Percentiles rank a stretch among this genome's conserved stretches.
phyloP scores from a whole-genome alignment of 2,797 vertebrate genomes.

The Sphenopsis melanotis region DNA sequence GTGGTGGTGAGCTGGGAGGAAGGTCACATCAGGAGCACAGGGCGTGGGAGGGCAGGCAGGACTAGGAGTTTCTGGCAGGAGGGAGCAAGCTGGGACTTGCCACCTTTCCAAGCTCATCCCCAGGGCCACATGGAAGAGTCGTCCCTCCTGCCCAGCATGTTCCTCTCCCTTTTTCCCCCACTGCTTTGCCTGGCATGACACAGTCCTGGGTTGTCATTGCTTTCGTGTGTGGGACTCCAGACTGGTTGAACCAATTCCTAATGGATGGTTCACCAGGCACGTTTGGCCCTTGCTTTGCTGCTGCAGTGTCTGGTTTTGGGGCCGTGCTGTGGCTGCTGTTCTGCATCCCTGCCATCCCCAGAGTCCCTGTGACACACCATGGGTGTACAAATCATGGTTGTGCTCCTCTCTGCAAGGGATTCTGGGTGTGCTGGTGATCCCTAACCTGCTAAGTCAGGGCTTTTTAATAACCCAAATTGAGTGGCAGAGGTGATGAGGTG shows the following conservation, averaged over 20 bases:
- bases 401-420: neutral
- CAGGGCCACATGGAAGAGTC: neutral
- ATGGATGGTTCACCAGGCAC: neutral
- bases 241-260: neutral
- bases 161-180: neutral
- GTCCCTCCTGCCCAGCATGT: neutral
- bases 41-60: neutral
- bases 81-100: neutral
- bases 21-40: neutral
- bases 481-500: neutral
- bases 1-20: fast-evolving
- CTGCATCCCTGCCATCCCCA: fast-evolving
- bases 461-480: neutral
- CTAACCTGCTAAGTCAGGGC: fast-evolving
- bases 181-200: neutral
- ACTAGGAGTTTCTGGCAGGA: neutral
- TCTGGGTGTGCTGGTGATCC: neutral
- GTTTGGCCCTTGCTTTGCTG: neutral
- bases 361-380: neutral
- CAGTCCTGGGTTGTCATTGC: neutral
- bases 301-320: fast-evolving
- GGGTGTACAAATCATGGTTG: fast-evolving
- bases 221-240: neutral
- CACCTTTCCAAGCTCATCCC: neutral
- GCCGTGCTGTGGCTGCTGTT: fast-evolving